Conservation (phyloP, 2,888 invertebrate genomes). For the Amaurobius ferox region DNA sequence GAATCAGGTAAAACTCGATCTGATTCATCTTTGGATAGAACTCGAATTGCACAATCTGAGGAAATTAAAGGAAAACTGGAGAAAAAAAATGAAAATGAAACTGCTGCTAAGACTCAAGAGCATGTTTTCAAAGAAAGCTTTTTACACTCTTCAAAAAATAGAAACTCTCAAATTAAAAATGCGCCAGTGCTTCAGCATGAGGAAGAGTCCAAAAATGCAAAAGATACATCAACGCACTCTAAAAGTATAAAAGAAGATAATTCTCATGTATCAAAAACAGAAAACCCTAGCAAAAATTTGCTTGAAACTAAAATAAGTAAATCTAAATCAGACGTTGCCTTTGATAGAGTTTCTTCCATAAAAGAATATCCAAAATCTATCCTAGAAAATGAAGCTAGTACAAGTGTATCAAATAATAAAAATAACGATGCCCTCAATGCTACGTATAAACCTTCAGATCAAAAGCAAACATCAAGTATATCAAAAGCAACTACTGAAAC, state of each 20-base stretch:
- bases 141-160: not conserved
- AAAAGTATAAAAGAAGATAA: not conserved
- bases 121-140: not conserved
- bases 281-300: not conserved
- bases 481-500: not conserved
- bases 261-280: not conserved
- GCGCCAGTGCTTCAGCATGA: not conserved
- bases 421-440: not conserved
- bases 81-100: not conserved
- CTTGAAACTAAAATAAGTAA: not conserved
- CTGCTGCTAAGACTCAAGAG: not conserved
- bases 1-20: conserved; percentile 31
- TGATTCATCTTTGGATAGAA: conserved; percentile 45
- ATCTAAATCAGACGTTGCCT: not conserved
- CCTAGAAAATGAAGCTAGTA: not conserved
- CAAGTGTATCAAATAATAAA: not conserved
- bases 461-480: not conserved
- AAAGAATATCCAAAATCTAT: not conserved
- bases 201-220: not conserved
- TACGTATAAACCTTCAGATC: not conserved
- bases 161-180: not conserved
- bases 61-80: not conserved
- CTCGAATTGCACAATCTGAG: conserved; percentile 26
- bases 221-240: not conserved
- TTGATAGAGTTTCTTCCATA: not conserved